These are phyloP conservation scores for Cardiocondyla obscurior DNA, from an alignment of 1,140 invertebrate species.

Conservation along the genomic window DNA sequence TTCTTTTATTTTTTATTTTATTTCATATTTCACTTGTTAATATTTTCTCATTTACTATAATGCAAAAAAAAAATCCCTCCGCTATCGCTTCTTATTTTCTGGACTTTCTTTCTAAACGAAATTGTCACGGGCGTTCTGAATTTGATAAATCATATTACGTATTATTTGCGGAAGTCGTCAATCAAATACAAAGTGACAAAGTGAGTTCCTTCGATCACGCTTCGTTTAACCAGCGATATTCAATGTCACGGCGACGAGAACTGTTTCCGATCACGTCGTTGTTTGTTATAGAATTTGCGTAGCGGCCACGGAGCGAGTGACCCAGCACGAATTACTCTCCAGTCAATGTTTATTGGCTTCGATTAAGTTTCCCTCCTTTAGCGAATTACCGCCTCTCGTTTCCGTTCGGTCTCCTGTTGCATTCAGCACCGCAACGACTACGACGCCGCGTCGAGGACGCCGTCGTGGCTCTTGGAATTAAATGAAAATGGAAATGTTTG, in stretches of 20 bases:
- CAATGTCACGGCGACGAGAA: slow-evolving; percentile 19
- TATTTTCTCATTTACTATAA: background rate
- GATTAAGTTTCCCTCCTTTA: slow-evolving; percentile 33
- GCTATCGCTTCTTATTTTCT: background rate
- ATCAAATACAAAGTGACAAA: background rate
- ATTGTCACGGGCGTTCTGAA: too few species aligned
- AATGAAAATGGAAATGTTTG: slow-evolving; percentile 48
- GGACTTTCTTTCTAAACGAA: background rate
- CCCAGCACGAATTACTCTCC: slow-evolving; percentile 22
- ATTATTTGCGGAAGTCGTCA: background rate
- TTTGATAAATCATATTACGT: background rate
- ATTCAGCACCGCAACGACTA: background rate
- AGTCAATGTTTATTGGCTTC: slow-evolving; percentile 31
- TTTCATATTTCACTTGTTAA: background rate
- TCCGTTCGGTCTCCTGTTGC: slow-evolving; percentile 25
- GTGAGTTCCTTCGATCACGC: background rate
- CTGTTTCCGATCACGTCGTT: background rate
- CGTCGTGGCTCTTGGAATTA: background rate
- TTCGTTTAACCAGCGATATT: slow-evolving; percentile 17
- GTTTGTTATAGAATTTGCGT: slow-evolving; percentile 31
- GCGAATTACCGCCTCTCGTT: slow-evolving; percentile 43
- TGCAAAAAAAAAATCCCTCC: background rate
- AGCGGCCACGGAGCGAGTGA: background rate
- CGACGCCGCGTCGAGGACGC: background rate
- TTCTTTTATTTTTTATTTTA: too few species aligned